phyloP scores from a whole-genome alignment of 1,140 invertebrate species.

The Caenorhabditis brenneri region DNA sequence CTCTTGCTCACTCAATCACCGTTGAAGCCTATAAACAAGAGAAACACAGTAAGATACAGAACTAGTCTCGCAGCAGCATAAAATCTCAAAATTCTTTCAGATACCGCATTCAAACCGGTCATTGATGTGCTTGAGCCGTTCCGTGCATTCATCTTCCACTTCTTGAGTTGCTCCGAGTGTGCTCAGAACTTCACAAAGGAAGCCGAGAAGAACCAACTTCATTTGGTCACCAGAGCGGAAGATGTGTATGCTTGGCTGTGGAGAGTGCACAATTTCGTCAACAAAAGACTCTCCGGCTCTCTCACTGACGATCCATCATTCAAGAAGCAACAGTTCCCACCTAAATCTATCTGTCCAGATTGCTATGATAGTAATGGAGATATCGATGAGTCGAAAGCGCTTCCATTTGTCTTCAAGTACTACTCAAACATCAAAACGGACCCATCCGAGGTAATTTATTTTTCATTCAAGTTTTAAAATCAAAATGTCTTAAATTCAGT shows the following conservation, averaged over 20 bases:
- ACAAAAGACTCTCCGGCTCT: conserved; percentile 83
- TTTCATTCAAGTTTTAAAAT: background rate
- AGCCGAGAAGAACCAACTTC: conserved; percentile 76
- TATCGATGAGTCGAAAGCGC: conserved; percentile 61
- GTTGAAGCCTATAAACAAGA: conserved; percentile 78
- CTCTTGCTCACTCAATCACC: conserved; percentile 88
- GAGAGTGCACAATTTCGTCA: conserved; percentile 91
- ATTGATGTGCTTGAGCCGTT: conserved; percentile 80
- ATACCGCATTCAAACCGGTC: conserved; percentile 64
- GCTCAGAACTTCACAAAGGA: conserved; percentile 84
- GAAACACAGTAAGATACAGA: conserved; percentile 66
- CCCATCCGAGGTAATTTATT: conserved; percentile 57
- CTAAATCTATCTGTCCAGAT: conserved; percentile 74
- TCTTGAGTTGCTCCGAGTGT: conserved; percentile 92
- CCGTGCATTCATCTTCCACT: conserved; percentile 86
- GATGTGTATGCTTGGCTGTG: conserved; percentile 90
- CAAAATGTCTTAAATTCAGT: too few relatives aligned
- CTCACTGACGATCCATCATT: conserved; percentile 85
- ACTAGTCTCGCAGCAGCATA: background rate
- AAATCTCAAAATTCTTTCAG: conserved; percentile 54
- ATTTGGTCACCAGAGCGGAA: conserved; percentile 73
- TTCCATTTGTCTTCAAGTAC: conserved; percentile 64
- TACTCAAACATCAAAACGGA: conserved; percentile 65
- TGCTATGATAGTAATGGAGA: conserved; percentile 58
- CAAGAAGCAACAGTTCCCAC: conserved; percentile 90